Evolutionary conservation across 2,888 invertebrate species (phyloP).

Genomic region (Orchesellides sinensis): DNA sequence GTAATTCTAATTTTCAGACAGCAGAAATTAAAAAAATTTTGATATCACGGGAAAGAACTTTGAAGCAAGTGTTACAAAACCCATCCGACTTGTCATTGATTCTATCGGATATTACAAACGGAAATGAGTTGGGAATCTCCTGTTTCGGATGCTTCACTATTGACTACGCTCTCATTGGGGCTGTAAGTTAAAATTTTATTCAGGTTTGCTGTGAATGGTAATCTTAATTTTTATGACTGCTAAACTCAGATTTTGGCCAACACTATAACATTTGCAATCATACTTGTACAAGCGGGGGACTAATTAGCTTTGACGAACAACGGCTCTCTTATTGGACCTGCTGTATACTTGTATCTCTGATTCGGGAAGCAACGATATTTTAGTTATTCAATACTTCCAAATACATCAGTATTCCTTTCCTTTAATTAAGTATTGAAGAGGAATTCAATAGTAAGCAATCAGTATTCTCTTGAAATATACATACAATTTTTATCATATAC

Average conservation of each 20-base stretch:
- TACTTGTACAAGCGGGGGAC: neutral
- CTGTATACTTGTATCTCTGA: too few relatives aligned
- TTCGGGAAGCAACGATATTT: too few relatives aligned
- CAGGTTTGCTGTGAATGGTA: neutral
- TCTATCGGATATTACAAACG: neutral
- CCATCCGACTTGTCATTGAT: neutral
- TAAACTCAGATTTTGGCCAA: neutral
- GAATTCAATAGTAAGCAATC: too few relatives aligned
- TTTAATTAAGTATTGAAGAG: too few relatives aligned
- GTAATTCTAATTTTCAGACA: conserved; percentile 3
- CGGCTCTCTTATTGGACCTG: too few relatives aligned
- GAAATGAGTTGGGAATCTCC: conserved; percentile 23
- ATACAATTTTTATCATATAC: too few relatives aligned
- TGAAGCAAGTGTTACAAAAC: neutral
- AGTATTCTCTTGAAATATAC: too few relatives aligned
- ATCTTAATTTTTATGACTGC: neutral
- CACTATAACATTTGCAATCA: neutral
- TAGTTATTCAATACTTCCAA: too few relatives aligned
- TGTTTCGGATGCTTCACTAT: conserved; percentile 11
- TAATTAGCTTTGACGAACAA: too few relatives aligned
- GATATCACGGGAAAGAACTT: neutral
- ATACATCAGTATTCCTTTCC: too few relatives aligned
- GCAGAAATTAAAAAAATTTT: conserved; percentile 8
- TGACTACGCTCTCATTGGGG: neutral
- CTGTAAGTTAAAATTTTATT: neutral